A percentile compares a stretch with the other conserved stretches of the same genome.
These are phyloP conservation scores for Marmota monax DNA, from an alignment of 2,113 vertebrate genomes.

Conservation along the genomic window DNA sequence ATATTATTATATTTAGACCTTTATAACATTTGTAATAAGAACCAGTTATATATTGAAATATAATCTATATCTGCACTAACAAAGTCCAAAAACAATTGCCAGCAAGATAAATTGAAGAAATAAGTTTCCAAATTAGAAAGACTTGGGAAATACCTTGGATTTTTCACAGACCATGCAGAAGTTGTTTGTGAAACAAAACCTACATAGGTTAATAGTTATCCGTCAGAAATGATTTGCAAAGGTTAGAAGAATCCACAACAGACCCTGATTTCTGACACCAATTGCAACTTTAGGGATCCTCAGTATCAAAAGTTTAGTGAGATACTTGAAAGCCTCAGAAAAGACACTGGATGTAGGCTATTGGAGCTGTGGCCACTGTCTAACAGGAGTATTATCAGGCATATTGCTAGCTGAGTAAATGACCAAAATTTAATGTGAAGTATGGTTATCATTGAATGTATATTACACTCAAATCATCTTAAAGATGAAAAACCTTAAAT, in stretches of 20 bases:
- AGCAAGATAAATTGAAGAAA: background rate
- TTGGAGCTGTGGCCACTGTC: background rate
- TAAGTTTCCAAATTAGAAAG: background rate
- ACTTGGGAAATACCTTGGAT: background rate
- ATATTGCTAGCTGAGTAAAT: background rate
- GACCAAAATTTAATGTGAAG: background rate
- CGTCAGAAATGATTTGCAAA: background rate
- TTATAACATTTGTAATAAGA: background rate
- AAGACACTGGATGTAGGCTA: background rate
- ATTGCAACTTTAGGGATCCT: background rate
- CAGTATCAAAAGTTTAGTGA: background rate
- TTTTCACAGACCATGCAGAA: background rate
- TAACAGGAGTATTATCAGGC: background rate
- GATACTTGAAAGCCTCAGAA: background rate
- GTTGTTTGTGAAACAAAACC: background rate
- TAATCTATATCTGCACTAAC: background rate
- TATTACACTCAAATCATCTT: background rate
- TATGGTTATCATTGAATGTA: background rate
- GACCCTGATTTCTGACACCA: background rate
- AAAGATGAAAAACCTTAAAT: background rate
- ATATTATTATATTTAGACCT: background rate
- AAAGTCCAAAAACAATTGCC: background rate
- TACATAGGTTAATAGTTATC: background rate
- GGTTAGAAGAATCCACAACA: background rate
- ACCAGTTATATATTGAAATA: background rate